Conservation (phyloP, 2,888 invertebrate species). For the Laspeyria flexula region DNA sequence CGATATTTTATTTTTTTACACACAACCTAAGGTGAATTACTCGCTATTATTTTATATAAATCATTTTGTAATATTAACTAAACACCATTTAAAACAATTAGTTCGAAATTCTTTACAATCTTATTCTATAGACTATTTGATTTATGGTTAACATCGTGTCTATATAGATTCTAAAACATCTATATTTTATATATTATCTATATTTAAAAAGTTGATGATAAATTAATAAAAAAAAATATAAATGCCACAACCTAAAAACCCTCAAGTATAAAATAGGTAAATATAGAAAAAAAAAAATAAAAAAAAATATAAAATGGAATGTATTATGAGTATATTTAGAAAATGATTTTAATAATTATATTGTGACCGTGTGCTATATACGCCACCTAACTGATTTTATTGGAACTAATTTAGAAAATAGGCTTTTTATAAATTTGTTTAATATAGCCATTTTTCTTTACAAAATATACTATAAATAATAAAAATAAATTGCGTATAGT, state of each 20-base stretch:
- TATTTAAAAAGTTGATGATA: neutral
- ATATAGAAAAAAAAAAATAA: constrained; percentile 14
- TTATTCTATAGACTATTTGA: constrained; percentile 32
- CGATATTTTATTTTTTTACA: too few species aligned
- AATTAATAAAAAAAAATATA: constrained; percentile 28
- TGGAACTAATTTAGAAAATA: too few species aligned
- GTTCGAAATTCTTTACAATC: constrained; percentile 30
- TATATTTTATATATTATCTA: constrained; percentile 26
- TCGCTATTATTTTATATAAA: too few species aligned
- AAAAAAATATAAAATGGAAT: constrained; percentile 31
- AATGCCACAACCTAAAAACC: constrained; percentile 35
- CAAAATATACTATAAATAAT: too few species aligned
- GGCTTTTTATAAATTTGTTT: too few species aligned
- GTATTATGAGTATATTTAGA: constrained; percentile 12
- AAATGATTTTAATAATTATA: too few species aligned
- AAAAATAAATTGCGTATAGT: too few species aligned
- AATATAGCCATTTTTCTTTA: too few species aligned
- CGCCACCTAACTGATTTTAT: too few species aligned
- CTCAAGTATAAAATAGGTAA: constrained; percentile 21
- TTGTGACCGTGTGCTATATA: too few species aligned
- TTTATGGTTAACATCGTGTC: constrained; percentile 42
- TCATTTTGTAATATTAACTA: neutral
- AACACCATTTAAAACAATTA: constrained; percentile 9
- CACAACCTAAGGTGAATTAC: too few species aligned
- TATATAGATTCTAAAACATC: constrained; percentile 25